A percentile compares a stretch with the other conserved stretches of the same genome.
These are phyloP conservation scores for Sebastiscus tertius DNA, from an alignment of 2,797 vertebrate genomes.

Conservation along the genomic window DNA sequence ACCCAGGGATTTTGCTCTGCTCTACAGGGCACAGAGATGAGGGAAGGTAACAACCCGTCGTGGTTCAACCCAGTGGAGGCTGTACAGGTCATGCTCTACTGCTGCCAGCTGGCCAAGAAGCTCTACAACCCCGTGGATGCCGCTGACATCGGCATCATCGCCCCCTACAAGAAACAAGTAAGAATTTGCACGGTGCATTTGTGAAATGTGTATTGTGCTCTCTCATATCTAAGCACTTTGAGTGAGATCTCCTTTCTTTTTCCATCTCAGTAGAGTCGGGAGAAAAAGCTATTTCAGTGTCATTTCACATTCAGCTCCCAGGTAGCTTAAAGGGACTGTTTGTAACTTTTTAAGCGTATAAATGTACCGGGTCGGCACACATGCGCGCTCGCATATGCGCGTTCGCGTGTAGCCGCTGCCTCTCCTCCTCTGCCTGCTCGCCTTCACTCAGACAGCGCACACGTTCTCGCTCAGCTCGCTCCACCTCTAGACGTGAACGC, in stretches of 20 bases:
- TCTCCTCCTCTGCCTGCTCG: no score
- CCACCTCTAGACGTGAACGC: no score
- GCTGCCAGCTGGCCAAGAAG: constrained; percentile 89
- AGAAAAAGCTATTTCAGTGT: background rate
- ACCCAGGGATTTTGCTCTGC: background rate
- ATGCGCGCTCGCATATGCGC: no score
- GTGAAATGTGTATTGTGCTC: background rate
- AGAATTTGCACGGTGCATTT: background rate
- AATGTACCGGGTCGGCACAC: no score
- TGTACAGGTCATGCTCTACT: constrained; percentile 93
- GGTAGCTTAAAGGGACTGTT: background rate
- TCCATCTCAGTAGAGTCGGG: background rate
- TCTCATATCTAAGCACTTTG: background rate
- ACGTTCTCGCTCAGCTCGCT: no score
- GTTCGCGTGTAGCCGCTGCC: no score
- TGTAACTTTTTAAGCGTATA: no score
- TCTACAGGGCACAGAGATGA: constrained; percentile 89
- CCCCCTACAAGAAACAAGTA: constrained; percentile 96
- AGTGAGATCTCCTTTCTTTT: background rate
- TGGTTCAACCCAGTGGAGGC: constrained; percentile 97
- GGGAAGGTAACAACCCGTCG: constrained; percentile 90
- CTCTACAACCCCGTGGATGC: constrained; percentile 81
- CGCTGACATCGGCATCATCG: constrained; percentile 90
- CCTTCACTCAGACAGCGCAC: no score
- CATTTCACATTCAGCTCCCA: background rate